These are phyloP conservation scores for Conomelus anceps DNA, from an alignment of 2,888 invertebrate species.

Conservation along the genomic window DNA sequence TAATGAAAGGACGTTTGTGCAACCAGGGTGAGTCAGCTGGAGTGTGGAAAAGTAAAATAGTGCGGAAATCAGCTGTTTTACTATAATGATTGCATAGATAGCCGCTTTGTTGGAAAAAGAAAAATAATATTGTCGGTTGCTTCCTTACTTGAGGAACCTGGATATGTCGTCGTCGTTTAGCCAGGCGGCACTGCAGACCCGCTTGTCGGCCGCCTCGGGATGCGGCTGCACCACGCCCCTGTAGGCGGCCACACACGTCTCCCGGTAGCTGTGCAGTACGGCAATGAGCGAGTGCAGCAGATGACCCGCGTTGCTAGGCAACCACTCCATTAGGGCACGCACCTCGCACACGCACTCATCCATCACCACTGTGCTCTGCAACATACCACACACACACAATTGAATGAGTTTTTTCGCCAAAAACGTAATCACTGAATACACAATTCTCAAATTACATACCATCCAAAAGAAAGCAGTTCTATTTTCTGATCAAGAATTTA, in stretches of 20 bases:
- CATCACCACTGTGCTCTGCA: conserved; percentile 64
- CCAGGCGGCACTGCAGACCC: conserved; percentile 81
- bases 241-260: conserved; percentile 67
- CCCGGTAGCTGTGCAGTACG: conserved; percentile 63
- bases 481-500: neutral
- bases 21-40: too few relatives aligned
- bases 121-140: conserved; percentile 35
- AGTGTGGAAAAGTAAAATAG: too few relatives aligned
- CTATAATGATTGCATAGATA: too few relatives aligned
- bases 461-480: neutral
- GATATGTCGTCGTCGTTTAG: conserved; percentile 92
- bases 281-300: conserved; percentile 65
- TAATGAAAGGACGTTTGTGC: too few relatives aligned
- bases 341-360: conserved; percentile 61
- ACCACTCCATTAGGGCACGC: conserved; percentile 57
- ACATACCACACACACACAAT: neutral
- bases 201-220: conserved; percentile 68
- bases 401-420: too few relatives aligned
- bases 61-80: too few relatives aligned
- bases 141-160: conserved; percentile 72
- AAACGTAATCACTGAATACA: too few relatives aligned
- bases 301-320: conserved; percentile 68
- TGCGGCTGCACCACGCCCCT: conserved; percentile 69
- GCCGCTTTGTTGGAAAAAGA: too few relatives aligned
- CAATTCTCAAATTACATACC: too few relatives aligned